Conservation (phyloP, 2,888 invertebrate genomes). For the Eledona agricola region DNA sequence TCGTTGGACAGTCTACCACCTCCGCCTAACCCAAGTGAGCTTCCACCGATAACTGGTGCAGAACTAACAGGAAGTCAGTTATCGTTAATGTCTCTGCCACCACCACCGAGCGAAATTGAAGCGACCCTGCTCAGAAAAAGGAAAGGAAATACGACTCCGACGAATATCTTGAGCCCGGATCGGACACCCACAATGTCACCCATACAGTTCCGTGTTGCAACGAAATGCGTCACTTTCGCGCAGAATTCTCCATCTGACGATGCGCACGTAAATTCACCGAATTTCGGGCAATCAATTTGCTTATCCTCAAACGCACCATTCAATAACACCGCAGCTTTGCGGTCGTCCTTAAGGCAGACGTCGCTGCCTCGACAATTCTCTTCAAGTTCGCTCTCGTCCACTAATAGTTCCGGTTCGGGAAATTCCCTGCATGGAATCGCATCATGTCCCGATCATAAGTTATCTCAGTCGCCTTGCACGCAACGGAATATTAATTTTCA, state of each 20-base stretch:
- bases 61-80: conserved; percentile 77
- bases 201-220: conserved; percentile 60
- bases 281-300: conserved; percentile 56
- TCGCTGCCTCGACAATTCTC: conserved; percentile 68
- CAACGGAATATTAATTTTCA: conserved; percentile 72
- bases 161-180: conserved; percentile 61
- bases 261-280: conserved; percentile 59
- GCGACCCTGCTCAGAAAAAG: conserved; percentile 62
- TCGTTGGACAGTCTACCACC: conserved; percentile 84
- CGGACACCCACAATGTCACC: conserved; percentile 59
- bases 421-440: conserved; percentile 45
- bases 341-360: conserved; percentile 58
- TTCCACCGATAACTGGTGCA: conserved; percentile 64
- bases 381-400: conserved; percentile 66
- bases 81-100: conserved; percentile 75
- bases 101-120: conserved; percentile 69
- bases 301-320: conserved; percentile 53
- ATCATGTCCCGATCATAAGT: conserved; percentile 67
- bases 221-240: conserved; percentile 55
- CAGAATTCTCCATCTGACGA: conserved; percentile 45
- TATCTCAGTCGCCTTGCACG: conserved; percentile 65
- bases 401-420: conserved; percentile 61
- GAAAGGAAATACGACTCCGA: conserved; percentile 61
- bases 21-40: conserved; percentile 73
- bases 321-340: conserved; percentile 52